Base-by-base conservation (phyloP, 2,113 vertebrate genomes). In the Callochromis pleurospilus region DNA sequence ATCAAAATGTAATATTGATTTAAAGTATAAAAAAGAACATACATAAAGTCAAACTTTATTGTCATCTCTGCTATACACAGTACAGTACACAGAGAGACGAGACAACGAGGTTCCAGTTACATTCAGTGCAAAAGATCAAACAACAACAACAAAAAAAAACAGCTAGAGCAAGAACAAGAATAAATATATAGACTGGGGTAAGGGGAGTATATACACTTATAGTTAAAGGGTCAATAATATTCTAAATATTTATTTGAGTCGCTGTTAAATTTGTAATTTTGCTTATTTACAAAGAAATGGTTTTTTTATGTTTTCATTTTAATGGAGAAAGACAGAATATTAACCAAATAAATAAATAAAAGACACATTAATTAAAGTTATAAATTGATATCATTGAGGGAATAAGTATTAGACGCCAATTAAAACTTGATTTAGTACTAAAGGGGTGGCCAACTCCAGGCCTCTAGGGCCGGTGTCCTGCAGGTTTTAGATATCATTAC, bases 41-140 rank as follows among this genome's bases (percentile, higher is more conserved):
- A 12, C 2, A 49, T 19, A 51, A 51, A 51, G 49, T 51, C 47
- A 51, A 51, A n/a, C 17, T 51, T 51, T 51, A 5, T 51, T 51
- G 49, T 51, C 49, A 51, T 51, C 0, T 51, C 49, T 9, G 8
- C 17, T 0, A 0, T 51, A n/a, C 17, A 51, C 2, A 9, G 49
- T 51, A 51, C 49, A 51, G 0, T 9, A 5, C 0, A 51, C 19
- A 51, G 8, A 1, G 8, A 51, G 17, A 0, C 17, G 49, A 51
- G 8, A 51, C 8, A 0, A 51, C 8, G 8, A 51, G 8, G 49
- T 2, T 51, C 49, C 49, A n/a, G 49, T 51, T 51, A 5, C 49
- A 3, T n/a, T 51, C 8, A 51, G 49, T 51, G 49, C 17, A 51
- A 51, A 51, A 51, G 49, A n/a, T 45, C 42, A 47, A 47, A 47